Evolutionary conservation across 92 coral and sea anemone genomes (phyloP), one percentile per base, ranked within the genome.

Genomic region (Plumapathes pennacea): DNA sequence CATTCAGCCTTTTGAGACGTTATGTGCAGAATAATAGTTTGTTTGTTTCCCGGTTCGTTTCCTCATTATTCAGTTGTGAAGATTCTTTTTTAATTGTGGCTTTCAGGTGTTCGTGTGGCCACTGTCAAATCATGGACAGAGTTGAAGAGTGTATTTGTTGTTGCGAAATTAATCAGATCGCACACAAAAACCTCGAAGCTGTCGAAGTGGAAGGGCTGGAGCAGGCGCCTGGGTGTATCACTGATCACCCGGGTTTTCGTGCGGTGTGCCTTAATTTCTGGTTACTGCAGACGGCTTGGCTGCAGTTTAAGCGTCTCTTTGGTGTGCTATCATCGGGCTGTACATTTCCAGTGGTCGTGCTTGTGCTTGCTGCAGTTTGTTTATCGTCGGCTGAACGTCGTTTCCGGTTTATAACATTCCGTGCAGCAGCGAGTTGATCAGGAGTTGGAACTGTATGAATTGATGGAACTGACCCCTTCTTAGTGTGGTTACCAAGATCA

Each of bases 261-360:
- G n/a, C n/a, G n/a, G n/a, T n/a, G n/a, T n/a, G n/a, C n/a, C n/a
- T n/a, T 32, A 54, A 74, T 47, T 38, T 61, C 8, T 74, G 81
- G 81, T 64, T 63, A 33, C 45, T 75, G 44, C 47, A 75, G 38
- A 64, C 82, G 46, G 82, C 82, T 20, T 75, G 82, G 76, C 57
- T 30, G 34, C 68, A 57, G 36, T 75, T 64, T 41, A 75, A 38
- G 47, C 75, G 46, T 32, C 68, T 55, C 14, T 66, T 55, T 39
- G 73, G 73, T 20, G 38, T n/a, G n/a, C n/a, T n/a, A n/a, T n/a
- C n/a, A n/a, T n/a, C n/a, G n/a, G n/a, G n/a, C n/a, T n/a, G n/a
- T n/a, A n/a, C n/a, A n/a, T n/a, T n/a, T n/a, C n/a, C n/a, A n/a
- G n/a, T n/a, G n/a, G n/a, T n/a, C n/a, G n/a, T n/a, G n/a, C n/a